phyloP scores from a whole-genome alignment of 2,113 vertebrate species.

The Colaptes auratus region DNA sequence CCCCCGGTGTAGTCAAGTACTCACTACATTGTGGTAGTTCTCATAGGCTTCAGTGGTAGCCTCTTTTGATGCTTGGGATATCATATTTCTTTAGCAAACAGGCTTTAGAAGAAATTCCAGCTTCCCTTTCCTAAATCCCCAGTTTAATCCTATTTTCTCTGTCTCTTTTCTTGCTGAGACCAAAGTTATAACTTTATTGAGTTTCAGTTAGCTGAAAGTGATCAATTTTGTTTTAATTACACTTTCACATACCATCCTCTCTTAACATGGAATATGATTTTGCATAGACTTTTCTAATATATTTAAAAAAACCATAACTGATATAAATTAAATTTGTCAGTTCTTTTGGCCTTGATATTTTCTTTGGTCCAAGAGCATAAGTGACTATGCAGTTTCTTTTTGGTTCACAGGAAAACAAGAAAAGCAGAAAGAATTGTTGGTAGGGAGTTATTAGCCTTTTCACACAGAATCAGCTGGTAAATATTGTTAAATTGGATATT shows the following conservation, averaged over 20 bases:
- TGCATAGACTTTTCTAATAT: background rate
- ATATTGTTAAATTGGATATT: background rate
- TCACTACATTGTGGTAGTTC: background rate
- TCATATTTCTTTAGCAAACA: background rate
- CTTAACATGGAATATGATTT: background rate
- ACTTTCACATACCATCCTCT: background rate
- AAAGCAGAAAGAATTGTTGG: background rate
- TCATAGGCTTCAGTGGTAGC: too few relatives aligned
- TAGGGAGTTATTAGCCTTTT: background rate
- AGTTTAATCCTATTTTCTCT: background rate
- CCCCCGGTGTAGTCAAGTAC: background rate
- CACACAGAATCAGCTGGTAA: background rate
- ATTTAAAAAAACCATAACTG: rapidly evolving
- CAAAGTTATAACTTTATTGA: background rate
- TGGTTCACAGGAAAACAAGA: background rate
- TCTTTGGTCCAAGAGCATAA: background rate
- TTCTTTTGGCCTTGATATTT: background rate
- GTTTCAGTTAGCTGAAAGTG: background rate
- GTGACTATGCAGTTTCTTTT: background rate
- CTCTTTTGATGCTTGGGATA: background rate
- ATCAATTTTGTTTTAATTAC: background rate
- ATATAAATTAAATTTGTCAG: background rate
- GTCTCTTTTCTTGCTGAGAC: background rate
- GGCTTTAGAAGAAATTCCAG: background rate
- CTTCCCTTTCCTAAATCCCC: background rate